Percentiles rank a stretch among this genome's conserved stretches.
These are phyloP conservation scores for Athene noctua DNA, from an alignment of 2,113 vertebrate genomes.

Conservation along the genomic window DNA sequence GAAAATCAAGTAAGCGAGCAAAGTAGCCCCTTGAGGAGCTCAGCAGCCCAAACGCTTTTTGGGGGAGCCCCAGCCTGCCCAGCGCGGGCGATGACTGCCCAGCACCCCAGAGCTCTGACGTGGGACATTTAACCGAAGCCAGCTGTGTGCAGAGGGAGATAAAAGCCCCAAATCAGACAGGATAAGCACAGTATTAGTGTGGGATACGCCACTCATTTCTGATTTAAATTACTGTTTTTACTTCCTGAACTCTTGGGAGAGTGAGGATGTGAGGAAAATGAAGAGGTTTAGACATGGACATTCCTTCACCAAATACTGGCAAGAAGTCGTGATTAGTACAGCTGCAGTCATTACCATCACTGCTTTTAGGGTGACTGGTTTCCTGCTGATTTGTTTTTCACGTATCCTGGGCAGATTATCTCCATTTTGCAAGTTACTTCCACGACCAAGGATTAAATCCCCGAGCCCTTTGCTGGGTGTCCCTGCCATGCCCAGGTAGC, in stretches of 20 bases:
- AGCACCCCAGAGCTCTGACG: slow-evolving; percentile 68
- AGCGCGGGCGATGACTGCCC: slow-evolving; percentile 10
- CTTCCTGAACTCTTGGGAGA: slow-evolving; percentile 67
- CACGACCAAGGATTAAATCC: not conserved
- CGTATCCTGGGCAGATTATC: not conserved
- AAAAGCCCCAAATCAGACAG: slow-evolving; percentile 81
- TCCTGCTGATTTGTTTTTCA: slow-evolving; percentile 23
- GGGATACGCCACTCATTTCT: slow-evolving; percentile 76
- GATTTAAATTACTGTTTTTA: slow-evolving; percentile 66
- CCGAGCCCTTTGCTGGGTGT: not conserved
- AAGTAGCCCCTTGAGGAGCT: not conserved
- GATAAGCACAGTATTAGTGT: slow-evolving; percentile 77
- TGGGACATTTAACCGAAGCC: slow-evolving; percentile 79
- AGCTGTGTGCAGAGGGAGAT: slow-evolving; percentile 79
- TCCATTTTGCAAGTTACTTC: not conserved
- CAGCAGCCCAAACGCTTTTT: not conserved
- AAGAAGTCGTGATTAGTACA: slow-evolving; percentile 60
- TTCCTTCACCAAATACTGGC: slow-evolving; percentile 62
- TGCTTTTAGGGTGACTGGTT: not conserved
- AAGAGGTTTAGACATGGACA: slow-evolving; percentile 57
- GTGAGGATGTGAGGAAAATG: slow-evolving; percentile 60
- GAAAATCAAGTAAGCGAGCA: not conserved
- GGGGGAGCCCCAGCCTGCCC: slow-evolving; percentile 39
- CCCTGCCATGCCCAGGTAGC: not conserved
- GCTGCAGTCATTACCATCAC: not conserved